These are phyloP conservation scores for Myotis davidii DNA, from an alignment of 2,113 vertebrate genomes.

Conservation along the genomic window DNA sequence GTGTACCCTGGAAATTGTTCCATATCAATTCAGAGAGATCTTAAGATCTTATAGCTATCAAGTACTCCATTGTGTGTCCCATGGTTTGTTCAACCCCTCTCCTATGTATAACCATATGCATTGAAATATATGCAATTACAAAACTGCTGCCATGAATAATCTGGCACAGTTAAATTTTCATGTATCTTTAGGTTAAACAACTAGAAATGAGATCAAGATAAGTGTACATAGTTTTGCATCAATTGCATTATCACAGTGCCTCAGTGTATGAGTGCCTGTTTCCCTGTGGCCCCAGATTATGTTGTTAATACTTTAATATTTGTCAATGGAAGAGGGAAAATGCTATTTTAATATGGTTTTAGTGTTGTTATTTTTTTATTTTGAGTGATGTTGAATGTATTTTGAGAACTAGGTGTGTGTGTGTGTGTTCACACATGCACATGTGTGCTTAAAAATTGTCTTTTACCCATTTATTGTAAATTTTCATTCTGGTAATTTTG, in stretches of 20 bases:
- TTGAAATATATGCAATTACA: not conserved
- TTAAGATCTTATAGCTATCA: not conserved
- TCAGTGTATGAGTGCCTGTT: not conserved
- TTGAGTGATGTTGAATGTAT: not conserved
- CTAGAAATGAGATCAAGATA: not conserved
- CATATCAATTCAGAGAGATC: not conserved
- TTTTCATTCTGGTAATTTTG: not conserved
- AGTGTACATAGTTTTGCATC: not conserved
- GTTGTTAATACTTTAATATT: not conserved
- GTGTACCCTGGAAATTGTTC: not conserved
- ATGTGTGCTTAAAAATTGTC: not conserved
- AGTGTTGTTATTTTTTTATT: not conserved
- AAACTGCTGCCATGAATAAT: not conserved
- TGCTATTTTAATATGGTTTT: not conserved
- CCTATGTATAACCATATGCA: not conserved
- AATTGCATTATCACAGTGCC: not conserved
- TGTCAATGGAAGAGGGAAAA: not conserved
- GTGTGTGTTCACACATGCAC: too few relatives aligned
- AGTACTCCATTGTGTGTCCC: not conserved
- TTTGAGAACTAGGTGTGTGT: not conserved
- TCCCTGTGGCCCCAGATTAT: not conserved
- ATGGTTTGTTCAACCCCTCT: not conserved
- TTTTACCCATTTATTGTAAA: not conserved
- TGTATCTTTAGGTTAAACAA: not conserved
- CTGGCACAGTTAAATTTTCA: not conserved